Evolutionary conservation across 2,797 vertebrate genomes (phyloP).

Genomic region (Hephaestus fuliginosus): DNA sequence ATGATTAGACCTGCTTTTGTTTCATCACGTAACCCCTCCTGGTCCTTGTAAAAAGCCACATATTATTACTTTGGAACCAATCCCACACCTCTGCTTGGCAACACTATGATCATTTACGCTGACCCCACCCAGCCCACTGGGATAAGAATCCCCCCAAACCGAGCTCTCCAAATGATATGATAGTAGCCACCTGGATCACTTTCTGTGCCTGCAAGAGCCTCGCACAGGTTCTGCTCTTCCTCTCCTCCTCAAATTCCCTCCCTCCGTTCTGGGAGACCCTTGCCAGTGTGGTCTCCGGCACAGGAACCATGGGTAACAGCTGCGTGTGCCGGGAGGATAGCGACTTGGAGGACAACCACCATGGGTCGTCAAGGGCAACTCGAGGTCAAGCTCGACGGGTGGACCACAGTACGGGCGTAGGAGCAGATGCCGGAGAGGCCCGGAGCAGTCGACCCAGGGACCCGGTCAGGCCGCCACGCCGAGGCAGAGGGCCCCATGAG

Average conservation of each 20-base stretch:
- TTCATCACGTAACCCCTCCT: constrained; percentile 40
- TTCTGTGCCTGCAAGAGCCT: constrained; percentile 98
- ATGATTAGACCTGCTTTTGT: constrained; percentile 51
- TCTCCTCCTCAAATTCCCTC: constrained; percentile 83
- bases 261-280: constrained; percentile 84
- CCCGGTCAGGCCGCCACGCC: constrained; percentile 94
- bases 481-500: constrained; percentile 96
- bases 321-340: constrained; percentile 98
- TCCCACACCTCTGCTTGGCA: constrained; percentile 42
- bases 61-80: constrained; percentile 21
- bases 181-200: constrained; percentile 96
- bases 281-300: constrained; percentile 74
- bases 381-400: constrained; percentile 86
- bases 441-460: constrained; percentile 93
- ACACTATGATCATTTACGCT: constrained; percentile 81
- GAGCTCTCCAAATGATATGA: constrained; percentile 98
- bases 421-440: constrained; percentile 83
- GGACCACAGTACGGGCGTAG: constrained; percentile 78
- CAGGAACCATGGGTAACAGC: constrained; percentile 95
- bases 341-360: constrained; percentile 91
- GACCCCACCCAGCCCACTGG: constrained; percentile 76
- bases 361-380: constrained; percentile 75
- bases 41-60: constrained; percentile 29
- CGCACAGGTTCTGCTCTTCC: constrained; percentile 91
- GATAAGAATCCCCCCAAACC: constrained; percentile 81